Percentiles rank a stretch among this genome's conserved stretches.
These are phyloP conservation scores for Rhopilema esculentum DNA, from an alignment of 30 jellyfish, hydroid and myxozoan species.

Conservation along the genomic window DNA sequence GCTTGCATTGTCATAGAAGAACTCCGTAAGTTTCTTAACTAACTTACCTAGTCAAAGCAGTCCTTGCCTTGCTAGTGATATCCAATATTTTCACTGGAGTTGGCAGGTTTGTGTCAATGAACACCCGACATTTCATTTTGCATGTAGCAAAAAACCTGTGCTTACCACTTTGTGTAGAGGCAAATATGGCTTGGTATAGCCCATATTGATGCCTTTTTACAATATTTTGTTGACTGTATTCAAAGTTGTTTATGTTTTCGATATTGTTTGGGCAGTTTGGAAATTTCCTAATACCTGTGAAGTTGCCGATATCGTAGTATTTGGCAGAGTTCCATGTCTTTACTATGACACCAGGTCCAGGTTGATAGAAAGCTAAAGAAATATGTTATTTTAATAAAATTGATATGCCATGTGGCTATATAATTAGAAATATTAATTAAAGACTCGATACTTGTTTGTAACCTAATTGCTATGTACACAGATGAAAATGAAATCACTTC, in stretches of 20 bases:
- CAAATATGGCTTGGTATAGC: not conserved
- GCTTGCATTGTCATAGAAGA: too few species aligned
- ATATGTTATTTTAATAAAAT: too few species aligned
- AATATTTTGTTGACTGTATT: not conserved
- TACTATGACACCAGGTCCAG: not conserved
- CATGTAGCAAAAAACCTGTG: not conserved
- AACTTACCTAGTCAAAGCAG: too few species aligned
- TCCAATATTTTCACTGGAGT: not conserved
- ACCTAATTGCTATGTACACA: too few species aligned
- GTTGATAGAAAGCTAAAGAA: not conserved
- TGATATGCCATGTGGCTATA: too few species aligned
- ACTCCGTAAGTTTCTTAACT: too few species aligned
- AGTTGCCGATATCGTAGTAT: not conserved
- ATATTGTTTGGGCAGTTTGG: not conserved
- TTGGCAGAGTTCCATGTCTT: not conserved
- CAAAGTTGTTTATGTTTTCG: not conserved
- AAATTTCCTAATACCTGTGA: not conserved
- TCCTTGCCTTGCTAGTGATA: too few species aligned
- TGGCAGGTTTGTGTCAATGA: not conserved
- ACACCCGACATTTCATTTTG: not conserved
- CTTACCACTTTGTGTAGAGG: not conserved
- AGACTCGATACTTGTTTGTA: too few species aligned
- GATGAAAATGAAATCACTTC: too few species aligned
- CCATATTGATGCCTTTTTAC: not conserved
- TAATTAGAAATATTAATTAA: too few species aligned